These are phyloP conservation scores for Andrena marginata DNA, from an alignment of 2,888 invertebrate genomes.

Conservation along the genomic window DNA sequence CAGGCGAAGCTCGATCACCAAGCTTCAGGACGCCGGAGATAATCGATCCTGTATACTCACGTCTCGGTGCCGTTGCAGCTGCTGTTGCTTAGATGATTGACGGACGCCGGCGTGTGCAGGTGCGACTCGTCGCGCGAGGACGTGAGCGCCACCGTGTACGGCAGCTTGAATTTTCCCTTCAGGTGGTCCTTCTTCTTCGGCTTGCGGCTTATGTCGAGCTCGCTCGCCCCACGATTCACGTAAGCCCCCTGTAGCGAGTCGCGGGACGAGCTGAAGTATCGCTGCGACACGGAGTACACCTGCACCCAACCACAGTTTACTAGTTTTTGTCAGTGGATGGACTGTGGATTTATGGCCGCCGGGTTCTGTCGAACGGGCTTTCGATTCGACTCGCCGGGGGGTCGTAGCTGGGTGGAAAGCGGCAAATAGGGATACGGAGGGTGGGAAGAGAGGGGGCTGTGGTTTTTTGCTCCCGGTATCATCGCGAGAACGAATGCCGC, in stretches of 20 bases:
- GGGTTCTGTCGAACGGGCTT: neutral
- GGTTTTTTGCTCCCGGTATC: neutral
- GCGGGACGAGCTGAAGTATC: conserved; percentile 90
- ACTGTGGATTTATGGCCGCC: neutral
- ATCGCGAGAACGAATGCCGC: neutral
- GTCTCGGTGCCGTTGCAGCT: conserved; percentile 90
- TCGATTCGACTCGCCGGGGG: neutral
- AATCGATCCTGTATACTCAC: conserved; percentile 82
- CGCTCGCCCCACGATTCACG: conserved; percentile 89
- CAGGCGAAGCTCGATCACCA: neutral
- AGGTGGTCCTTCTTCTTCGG: conserved; percentile 88
- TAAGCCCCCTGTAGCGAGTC: conserved; percentile 91
- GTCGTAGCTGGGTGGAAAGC: neutral
- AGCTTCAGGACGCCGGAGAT: neutral
- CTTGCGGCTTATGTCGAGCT: conserved; percentile 91
- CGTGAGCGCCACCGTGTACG: conserved; percentile 87
- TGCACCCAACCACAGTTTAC: conserved; percentile 70
- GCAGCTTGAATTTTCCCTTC: conserved; percentile 88
- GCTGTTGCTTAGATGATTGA: conserved; percentile 88
- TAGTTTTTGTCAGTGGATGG: conserved; percentile 25
- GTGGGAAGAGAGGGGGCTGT: too few relatives aligned
- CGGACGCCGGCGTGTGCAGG: conserved; percentile 87
- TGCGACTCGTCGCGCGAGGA: conserved; percentile 92
- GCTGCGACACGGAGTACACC: conserved; percentile 85
- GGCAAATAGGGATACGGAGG: too few relatives aligned